Percentiles rank a stretch among this genome's conserved stretches.
These are phyloP conservation scores for Anomalospiza imberbis DNA, from an alignment of 2,797 vertebrate genomes.

Conservation along the genomic window DNA sequence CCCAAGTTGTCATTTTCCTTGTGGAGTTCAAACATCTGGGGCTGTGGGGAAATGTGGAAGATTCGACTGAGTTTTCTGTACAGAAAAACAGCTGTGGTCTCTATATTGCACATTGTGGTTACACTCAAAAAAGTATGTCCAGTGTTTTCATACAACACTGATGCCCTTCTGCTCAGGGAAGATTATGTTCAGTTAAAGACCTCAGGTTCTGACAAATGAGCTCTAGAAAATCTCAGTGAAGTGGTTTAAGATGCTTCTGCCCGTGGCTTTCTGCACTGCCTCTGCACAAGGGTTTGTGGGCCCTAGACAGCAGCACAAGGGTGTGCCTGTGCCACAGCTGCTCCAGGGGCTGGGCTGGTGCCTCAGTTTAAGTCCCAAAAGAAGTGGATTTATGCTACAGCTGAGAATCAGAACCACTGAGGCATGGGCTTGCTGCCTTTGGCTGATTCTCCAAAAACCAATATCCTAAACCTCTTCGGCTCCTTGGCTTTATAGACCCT, in stretches of 20 bases:
- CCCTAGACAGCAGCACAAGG: not conserved
- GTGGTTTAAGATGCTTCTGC: not conserved
- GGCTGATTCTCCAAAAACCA: not conserved
- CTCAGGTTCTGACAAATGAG: not conserved
- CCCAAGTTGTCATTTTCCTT: not conserved
- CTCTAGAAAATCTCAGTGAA: not conserved
- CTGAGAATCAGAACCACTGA: not conserved
- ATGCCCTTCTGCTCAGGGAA: not conserved
- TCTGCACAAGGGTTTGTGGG: not conserved
- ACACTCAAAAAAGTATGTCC: not conserved
- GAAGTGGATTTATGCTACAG: fast-evolving
- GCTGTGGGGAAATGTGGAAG: not conserved
- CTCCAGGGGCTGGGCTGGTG: not conserved
- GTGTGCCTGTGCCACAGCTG: not conserved
- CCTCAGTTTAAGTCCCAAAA: not conserved
- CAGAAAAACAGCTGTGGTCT: not conserved
- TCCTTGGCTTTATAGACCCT: not conserved
- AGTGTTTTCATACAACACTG: not conserved
- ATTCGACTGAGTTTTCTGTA: not conserved
- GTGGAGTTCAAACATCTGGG: fast-evolving
- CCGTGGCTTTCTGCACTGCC: not conserved
- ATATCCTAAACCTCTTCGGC: not conserved
- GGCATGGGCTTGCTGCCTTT: fast-evolving
- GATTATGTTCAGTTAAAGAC: not conserved
- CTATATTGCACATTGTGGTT: not conserved